Evolutionary conservation across 1,140 invertebrate species (phyloP), one percentile per base, ranked within the genome.

Genomic region (Reticulitermes speratus): DNA sequence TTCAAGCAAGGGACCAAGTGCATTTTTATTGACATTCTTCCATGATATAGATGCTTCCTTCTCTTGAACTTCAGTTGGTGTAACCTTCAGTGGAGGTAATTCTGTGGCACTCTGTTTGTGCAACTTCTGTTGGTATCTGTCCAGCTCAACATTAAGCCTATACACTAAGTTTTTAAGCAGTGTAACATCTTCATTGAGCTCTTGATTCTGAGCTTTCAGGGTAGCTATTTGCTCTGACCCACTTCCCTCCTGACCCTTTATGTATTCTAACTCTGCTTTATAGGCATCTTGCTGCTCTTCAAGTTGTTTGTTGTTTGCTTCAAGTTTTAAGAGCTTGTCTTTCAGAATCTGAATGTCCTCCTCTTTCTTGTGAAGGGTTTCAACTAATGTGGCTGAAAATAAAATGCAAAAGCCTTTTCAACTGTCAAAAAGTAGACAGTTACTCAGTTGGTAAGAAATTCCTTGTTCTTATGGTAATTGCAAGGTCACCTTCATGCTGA

Each of bases 131-230:
- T 95, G 95, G 89, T 95, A 95, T 44, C 91, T 91, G 88, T 94
- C 93, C 65, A 96, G 90, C 88, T 95, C 94, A 32, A 93, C 91
- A 88, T 95, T 96, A 52, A 95, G 90, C 16, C 93, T 92, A 88
- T 93, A 95, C 86, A 95, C 92, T 0, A 96, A 91, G 75, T 93
- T 94, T 90, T 95, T 95, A 8, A 95, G 89, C 90, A 95, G 93
- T 32, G 91, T 89, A 69, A 95, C 90, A 89, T 96, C 95, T 88
- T 94, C 92, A 44, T 89, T 89, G 11, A 94, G 88, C 59, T 93
- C 92, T 84, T 89, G 88, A 89, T 94, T 95, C 69, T 92, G 88
- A 45, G 32, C 59, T 19, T 55, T n/a, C 44, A 86, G 25, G 30
- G 21, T 65, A 30, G 25, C 21, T 23, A 21, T 69, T 19, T 86